phyloP scores from a whole-genome alignment of 1,140 invertebrate genomes.

The Heliconius eleuchia region DNA sequence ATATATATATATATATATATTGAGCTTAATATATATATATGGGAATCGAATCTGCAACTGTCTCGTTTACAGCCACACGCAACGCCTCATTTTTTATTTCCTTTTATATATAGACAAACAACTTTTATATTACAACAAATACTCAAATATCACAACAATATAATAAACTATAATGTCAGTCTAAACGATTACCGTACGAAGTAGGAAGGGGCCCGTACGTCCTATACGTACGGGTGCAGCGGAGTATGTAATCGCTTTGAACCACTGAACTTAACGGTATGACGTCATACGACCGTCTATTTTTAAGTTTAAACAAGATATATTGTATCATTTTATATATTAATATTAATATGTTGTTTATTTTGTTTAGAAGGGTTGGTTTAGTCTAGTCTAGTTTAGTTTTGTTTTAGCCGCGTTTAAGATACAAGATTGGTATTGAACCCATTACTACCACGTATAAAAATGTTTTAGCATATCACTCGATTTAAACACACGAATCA shows the following conservation, averaged over 20 bases:
- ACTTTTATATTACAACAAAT: neutral
- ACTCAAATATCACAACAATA: neutral
- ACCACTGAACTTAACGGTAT: conserved; percentile 21
- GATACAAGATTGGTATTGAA: no score
- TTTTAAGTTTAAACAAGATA: conserved; percentile 10
- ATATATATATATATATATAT: no score
- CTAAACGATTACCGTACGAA: neutral
- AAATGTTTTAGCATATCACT: no score
- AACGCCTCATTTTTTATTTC: neutral
- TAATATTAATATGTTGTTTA: neutral
- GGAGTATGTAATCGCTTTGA: conserved; percentile 18
- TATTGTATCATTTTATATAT: neutral
- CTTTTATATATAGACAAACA: neutral
- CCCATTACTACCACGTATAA: no score
- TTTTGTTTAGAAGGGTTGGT: no score
- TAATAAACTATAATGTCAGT: neutral
- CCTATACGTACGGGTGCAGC: conserved; percentile 17
- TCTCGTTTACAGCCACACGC: neutral
- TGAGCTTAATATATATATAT: neutral
- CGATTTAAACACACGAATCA: no score
- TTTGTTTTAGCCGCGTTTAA: no score
- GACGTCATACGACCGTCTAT: neutral
- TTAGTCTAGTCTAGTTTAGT: no score
- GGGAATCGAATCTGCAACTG: neutral
- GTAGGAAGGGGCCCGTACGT: neutral